phyloP scores from a whole-genome alignment of 2,797 vertebrate genomes.

The Mormyrus hasselquistii region DNA sequence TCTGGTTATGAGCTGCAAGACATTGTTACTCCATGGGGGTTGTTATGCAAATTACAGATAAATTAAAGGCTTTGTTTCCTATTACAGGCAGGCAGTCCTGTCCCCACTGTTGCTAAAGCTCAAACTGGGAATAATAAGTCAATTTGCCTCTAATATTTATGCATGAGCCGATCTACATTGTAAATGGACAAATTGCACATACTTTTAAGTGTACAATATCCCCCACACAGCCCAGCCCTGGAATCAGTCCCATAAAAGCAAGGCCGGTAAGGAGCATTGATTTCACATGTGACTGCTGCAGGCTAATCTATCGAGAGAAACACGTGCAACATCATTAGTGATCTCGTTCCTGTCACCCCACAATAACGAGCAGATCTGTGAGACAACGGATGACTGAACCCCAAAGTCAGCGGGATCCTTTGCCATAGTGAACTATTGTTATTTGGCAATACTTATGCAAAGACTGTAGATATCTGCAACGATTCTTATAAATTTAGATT shows the following conservation, averaged over 20 bases:
- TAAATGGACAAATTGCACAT: constrained; percentile 2
- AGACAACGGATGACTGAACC: not conserved
- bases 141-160: not conserved
- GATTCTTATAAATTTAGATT: not conserved
- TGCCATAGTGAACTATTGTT: not conserved
- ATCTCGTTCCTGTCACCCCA: not conserved
- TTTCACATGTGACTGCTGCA: not conserved
- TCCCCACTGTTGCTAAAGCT: not conserved
- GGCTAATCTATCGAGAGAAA: not conserved
- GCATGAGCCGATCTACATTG: not conserved
- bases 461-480: not conserved
- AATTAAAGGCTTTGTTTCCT: not conserved
- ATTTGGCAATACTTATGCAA: not conserved
- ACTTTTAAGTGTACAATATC: not conserved
- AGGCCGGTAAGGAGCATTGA: not conserved
- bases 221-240: not conserved
- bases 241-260: not conserved
- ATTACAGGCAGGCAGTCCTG: not conserved
- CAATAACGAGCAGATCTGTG: not conserved
- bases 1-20: not conserved
- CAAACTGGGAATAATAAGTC: not conserved
- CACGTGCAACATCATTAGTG: not conserved
- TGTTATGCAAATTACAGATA: not conserved
- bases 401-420: not conserved
- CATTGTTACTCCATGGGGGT: not conserved